Evolutionary conservation across 1,140 invertebrate species (phyloP), one percentile per base, ranked within the genome.

Genomic region (Aethina tumida): DNA sequence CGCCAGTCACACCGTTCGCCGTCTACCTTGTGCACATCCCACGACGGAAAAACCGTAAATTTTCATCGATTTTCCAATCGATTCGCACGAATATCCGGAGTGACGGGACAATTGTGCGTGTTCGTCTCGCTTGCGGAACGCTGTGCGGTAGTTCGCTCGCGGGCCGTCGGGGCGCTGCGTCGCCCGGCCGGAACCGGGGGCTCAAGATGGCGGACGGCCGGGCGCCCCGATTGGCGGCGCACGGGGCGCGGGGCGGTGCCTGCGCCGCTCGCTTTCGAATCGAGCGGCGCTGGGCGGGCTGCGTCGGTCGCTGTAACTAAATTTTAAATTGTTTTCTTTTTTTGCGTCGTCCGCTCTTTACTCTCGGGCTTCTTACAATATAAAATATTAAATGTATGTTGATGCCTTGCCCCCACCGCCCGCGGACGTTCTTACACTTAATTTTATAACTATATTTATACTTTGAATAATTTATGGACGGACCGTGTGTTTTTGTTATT

Each of bases 321-420:
- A 41, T 45, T 45, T 45, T 25, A 28, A 34, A 41, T 49, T 41
- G 33, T 41, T 27, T 14, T 32, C 29, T 33, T 39, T 42, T 42
- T 44, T 15, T 40, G n/a, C n/a, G n/a, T n/a, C n/a, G n/a, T n/a
- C n/a, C n/a, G n/a, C n/a, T n/a, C n/a, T 32, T 31, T 42, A 39
- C 35, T 26, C 15, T 35, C 10, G 31, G 32, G 26, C 42, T 33
- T 46, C 45, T 52, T 49, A 25, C 29, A 21, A 39, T 43, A 52
- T 52, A 35, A 52, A 52, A 49, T 47, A 52, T 52, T 49, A 46
- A 52, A 52, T 36, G 47, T 40, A 47, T 52, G 46, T 52, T 51
- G 42, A 51, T 50, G 45, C 41, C 49, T 46, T 44, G 41, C 32
- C 13, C 34, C 31, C 26, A 29, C 19, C 20, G 15, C n/a, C 34